Base-by-base conservation (phyloP, 1,140 invertebrate species). In the Trichomalopsis sarcophagae region DNA sequence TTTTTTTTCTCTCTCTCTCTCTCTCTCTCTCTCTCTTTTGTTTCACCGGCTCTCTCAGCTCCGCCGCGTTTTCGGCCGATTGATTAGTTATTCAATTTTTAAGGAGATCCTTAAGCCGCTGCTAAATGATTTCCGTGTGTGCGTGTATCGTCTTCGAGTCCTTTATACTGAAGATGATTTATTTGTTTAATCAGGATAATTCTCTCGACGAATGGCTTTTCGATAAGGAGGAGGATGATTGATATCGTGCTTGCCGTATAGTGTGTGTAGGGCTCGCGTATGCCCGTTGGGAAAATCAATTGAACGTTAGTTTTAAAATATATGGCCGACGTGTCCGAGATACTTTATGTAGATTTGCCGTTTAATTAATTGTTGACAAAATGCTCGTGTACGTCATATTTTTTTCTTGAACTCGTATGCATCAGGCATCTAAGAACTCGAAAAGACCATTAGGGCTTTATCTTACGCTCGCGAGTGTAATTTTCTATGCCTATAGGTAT, bases 181-280 rank as follows among this genome's bases (percentile, higher is more conserved):
- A 74, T 84, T 62, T 17, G 17, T 21, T 79, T 80, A 80, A 80
- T 84, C 66, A 74, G 69, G 77, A 21, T 80, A 80, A 84, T 80
- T 80, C n/a, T 80, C n/a, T 74, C 10, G 55, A 77, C 5, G 14
- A 66, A 78, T 84, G 5, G 10, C 50, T 84, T 78, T 69, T 47
- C 73, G 73, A 84, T 78, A 76, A 76, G 11, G 30, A 44, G 2
- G n/a, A 71, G 40, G 68, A 36, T 81, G 68, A 81, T 81, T 73
- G 13, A 81, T 81, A 36, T 40, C n/a, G 7, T 2, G 13, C n/a
- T 27, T 2, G 10, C 13, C 44, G 50, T 27, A 27, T 27, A 55
- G 50, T 17, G 50, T 55, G 17, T 55, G 17, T 17, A 55, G 4
- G 55, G 55, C 14, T 62, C 27, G 27, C 14, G 1, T 50, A 21